phyloP scores from a whole-genome alignment of 2,888 invertebrate genomes.

The Volucella inanis region DNA sequence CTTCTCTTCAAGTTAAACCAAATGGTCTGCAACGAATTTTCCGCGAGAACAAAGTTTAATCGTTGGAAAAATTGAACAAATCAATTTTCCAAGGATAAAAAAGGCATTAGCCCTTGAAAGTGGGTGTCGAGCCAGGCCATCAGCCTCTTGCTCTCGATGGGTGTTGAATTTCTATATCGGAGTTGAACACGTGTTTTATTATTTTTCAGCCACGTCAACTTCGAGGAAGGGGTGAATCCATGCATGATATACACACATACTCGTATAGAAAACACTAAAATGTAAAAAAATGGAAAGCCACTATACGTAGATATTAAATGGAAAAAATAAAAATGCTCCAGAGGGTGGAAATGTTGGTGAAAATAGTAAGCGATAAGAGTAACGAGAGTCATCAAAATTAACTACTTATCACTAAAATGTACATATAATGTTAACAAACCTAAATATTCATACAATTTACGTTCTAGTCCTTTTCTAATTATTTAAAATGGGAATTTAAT shows the following conservation, averaged over 20 bases:
- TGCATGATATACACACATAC: background rate
- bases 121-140: background rate
- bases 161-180: constrained; percentile 72
- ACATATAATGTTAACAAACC: background rate
- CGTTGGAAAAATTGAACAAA: constrained; percentile 83
- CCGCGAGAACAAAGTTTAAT: constrained; percentile 80
- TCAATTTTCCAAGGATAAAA: constrained; percentile 81
- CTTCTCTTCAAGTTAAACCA: constrained; percentile 75
- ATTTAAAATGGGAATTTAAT: too few species aligned
- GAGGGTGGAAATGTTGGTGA: constrained; percentile 16
- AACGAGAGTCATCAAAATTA: constrained; percentile 60
- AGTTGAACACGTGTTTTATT: constrained; percentile 70
- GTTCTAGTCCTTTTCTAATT: too few species aligned
- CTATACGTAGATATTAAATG: background rate
- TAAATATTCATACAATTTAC: too few species aligned
- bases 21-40: constrained; percentile 82
- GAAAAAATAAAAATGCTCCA: background rate
- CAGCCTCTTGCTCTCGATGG: constrained; percentile 2
- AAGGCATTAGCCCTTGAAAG: constrained; percentile 51
- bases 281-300: constrained; percentile 22
- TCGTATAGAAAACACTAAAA: constrained; percentile 21
- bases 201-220: constrained; percentile 27
- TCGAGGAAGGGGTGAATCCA: constrained; percentile 30
- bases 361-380: constrained; percentile 43
- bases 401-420: background rate